Evolutionary conservation across 2,888 invertebrate species (phyloP).

Genomic region (Andrena marginata): DNA sequence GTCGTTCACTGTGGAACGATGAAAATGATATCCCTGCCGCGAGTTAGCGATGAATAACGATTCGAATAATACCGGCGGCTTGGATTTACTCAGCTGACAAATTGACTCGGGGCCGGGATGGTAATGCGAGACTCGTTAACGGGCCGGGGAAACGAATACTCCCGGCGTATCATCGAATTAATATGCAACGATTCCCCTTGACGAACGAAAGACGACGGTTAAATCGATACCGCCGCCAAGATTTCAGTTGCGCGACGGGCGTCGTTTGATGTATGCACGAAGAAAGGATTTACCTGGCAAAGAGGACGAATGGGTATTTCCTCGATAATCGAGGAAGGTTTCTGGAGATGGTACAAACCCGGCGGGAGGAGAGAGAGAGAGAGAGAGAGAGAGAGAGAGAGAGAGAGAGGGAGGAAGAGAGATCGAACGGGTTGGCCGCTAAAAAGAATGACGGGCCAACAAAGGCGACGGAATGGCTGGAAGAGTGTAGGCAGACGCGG

Average conservation of each 20-base stretch:
- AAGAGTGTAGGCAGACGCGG: constrained; percentile 23
- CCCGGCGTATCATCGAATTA: constrained; percentile 28
- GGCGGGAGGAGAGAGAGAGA: neutral
- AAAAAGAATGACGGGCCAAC: constrained; percentile 27
- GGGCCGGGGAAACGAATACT: neutral
- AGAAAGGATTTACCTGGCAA: constrained; percentile 1
- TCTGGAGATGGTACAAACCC: constrained; percentile 40
- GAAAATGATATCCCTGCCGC: constrained; percentile 8
- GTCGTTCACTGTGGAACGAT: constrained; percentile 9
- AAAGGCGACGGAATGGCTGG: constrained; percentile 29
- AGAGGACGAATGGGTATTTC: constrained; percentile 12
- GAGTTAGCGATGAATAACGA: constrained; percentile 15
- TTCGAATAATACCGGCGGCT: constrained; percentile 13
- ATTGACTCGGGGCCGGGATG: constrained; percentile 38
- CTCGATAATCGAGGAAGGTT: constrained; percentile 38
- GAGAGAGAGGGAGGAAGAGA: constrained; percentile 2
- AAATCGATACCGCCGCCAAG: constrained; percentile 17
- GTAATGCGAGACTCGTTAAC: constrained; percentile 43
- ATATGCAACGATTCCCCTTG: constrained; percentile 38
- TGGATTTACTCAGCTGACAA: constrained; percentile 17
- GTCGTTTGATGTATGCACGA: constrained; percentile 29
- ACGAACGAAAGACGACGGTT: neutral
- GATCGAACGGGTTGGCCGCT: constrained; percentile 8
- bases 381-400: no score
- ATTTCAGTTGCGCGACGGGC: neutral